These are phyloP conservation scores for Rhabdomys pumilio DNA, from an alignment of 2,797 vertebrate species.

Conservation along the genomic window DNA sequence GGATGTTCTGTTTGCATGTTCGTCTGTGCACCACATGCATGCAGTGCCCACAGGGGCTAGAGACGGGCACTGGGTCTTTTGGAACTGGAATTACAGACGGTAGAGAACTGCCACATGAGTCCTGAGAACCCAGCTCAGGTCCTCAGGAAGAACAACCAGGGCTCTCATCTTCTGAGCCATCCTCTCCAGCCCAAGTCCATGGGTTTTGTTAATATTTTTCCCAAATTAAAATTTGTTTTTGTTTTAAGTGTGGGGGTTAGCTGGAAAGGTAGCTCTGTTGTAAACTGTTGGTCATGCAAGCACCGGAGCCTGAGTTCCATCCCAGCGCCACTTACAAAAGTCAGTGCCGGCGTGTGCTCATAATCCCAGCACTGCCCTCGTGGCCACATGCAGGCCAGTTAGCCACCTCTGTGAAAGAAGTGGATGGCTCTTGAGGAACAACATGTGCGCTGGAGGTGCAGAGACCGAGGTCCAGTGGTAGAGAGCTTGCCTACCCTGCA, in stretches of 20 bases:
- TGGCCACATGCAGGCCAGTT: not conserved
- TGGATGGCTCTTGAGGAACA: not conserved
- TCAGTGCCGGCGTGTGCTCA: not conserved
- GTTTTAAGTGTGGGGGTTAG: not conserved
- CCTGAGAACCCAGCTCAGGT: not conserved
- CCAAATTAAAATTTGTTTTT: constrained; percentile 62
- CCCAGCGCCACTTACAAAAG: not conserved
- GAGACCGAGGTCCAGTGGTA: not conserved
- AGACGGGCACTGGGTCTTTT: not conserved
- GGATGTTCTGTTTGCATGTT: too few species aligned
- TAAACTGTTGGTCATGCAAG: not conserved
- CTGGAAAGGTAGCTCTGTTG: not conserved
- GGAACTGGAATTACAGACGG: not conserved
- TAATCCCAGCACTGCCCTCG: not conserved
- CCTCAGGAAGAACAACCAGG: not conserved
- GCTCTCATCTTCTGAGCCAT: not conserved
- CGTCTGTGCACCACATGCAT: not conserved
- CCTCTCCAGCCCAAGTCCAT: not conserved
- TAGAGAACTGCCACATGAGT: not conserved
- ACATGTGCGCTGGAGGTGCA: not conserved
- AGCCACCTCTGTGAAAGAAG: not conserved
- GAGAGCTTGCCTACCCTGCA: not conserved
- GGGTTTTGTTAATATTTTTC: not conserved
- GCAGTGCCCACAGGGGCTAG: not conserved
- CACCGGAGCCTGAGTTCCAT: not conserved